phyloP scores from a whole-genome alignment of 2,888 invertebrate species.

The Dysmachus trigonus region DNA sequence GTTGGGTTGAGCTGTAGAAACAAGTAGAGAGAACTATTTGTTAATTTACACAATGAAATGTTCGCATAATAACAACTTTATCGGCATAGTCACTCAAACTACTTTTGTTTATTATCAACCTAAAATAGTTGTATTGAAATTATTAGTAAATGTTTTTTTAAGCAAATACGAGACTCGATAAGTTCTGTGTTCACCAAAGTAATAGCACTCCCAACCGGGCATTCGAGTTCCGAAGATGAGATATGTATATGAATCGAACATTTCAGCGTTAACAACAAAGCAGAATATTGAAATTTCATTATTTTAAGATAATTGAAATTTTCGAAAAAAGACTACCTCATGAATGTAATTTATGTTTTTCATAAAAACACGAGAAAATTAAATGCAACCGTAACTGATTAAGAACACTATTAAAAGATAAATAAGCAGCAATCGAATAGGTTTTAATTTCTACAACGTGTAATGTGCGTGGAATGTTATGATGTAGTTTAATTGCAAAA shows the following conservation, averaged over 20 bases:
- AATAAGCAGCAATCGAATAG: slow-evolving; percentile 36
- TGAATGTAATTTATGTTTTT: slow-evolving; percentile 42
- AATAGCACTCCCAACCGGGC: not conserved
- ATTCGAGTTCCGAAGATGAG: slow-evolving; percentile 1
- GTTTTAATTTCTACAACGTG: slow-evolving; percentile 13
- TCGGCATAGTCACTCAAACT: not conserved
- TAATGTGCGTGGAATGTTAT: slow-evolving; percentile 18
- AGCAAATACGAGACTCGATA: not conserved
- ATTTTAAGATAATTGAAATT: slow-evolving; percentile 36
- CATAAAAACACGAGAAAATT: slow-evolving; percentile 36
- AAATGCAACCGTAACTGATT: slow-evolving; percentile 16
- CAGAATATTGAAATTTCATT: slow-evolving; percentile 19
- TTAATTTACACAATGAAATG: slow-evolving; percentile 5
- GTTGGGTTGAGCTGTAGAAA: slow-evolving; percentile 6
- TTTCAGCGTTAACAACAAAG: not conserved
- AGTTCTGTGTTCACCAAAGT: slow-evolving; percentile 30
- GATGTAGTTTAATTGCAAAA: not conserved
- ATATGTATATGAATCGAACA: slow-evolving; percentile 22
- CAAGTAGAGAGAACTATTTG: not conserved
- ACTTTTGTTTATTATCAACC: not conserved
- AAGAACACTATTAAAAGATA: slow-evolving; percentile 27
- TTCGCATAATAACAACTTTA: not conserved
- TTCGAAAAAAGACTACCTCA: slow-evolving; percentile 42
- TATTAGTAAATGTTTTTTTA: not conserved
- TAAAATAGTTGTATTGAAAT: not conserved